Evolutionary conservation across 2,797 vertebrate species (phyloP).

Genomic region (Oreonectes daqikongensis): DNA sequence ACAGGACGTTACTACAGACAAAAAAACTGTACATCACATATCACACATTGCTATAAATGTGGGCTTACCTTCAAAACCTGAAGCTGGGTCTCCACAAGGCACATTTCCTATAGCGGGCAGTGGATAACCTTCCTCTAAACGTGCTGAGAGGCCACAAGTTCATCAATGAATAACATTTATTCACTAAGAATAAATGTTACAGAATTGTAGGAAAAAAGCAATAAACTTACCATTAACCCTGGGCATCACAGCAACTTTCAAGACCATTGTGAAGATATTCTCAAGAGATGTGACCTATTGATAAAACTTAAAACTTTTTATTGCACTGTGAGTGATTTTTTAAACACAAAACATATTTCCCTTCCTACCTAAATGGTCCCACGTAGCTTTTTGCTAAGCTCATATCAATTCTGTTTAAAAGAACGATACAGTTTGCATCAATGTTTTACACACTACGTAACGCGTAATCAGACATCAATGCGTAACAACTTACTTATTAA

Average conservation of each 20-base stretch:
- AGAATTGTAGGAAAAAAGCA: background rate
- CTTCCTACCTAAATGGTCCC: conserved; percentile 73
- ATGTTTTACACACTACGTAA: background rate
- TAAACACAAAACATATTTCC: background rate
- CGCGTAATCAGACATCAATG: background rate
- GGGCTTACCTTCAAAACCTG: conserved; percentile 70
- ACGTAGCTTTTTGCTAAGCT: conserved; percentile 71
- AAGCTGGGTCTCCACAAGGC: conserved; percentile 71
- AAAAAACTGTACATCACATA: background rate
- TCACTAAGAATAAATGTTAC: too few relatives aligned
- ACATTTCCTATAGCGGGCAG: conserved; percentile 75
- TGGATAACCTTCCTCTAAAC: conserved; percentile 72
- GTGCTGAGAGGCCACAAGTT: conserved; percentile 51
- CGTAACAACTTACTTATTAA: conserved; percentile 72
- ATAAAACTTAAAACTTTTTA: background rate
- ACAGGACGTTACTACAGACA: background rate
- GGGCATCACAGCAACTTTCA: conserved; percentile 72
- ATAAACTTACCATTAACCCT: conserved; percentile 70
- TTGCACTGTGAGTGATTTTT: background rate
- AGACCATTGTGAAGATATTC: conserved; percentile 64
- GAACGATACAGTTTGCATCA: background rate
- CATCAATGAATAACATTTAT: background rate
- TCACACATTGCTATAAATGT: background rate
- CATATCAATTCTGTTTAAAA: conserved; percentile 68
- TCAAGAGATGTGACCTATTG: conserved; percentile 68